Conservation (phyloP, 2,888 invertebrate genomes). For the Xestia xanthographa region DNA sequence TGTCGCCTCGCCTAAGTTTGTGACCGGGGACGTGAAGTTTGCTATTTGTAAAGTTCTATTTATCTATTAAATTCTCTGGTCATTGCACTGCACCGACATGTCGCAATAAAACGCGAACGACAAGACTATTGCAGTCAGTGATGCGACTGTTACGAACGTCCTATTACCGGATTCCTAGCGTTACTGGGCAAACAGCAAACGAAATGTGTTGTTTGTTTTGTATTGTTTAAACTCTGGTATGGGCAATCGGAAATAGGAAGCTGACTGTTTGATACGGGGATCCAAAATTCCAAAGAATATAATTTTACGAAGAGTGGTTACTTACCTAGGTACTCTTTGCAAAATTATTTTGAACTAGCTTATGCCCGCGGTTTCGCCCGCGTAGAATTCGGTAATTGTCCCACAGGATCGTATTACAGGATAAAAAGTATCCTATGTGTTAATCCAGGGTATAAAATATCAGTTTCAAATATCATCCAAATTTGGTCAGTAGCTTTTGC, state of each 20-base stretch:
- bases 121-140: constrained; percentile 24
- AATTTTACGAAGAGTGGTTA: not conserved
- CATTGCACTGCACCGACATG: constrained; percentile 38
- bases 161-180: constrained; percentile 47
- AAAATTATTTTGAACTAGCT: too few relatives aligned
- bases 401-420: too few relatives aligned
- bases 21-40: too few relatives aligned
- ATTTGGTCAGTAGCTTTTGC: too few relatives aligned
- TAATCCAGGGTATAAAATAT: too few relatives aligned
- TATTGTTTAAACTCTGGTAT: not conserved
- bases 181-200: constrained; percentile 9
- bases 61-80: constrained; percentile 40
- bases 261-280: not conserved
- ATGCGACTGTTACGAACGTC: constrained; percentile 4
- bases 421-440: too few relatives aligned
- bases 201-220: constrained; percentile 8
- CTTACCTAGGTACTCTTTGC: too few relatives aligned
- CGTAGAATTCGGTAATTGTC: too few relatives aligned
- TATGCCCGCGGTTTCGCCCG: too few relatives aligned
- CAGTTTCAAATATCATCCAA: too few relatives aligned
- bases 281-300: not conserved
- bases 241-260: constrained; percentile 12
- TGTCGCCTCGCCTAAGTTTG: not conserved
- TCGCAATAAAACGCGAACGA: constrained; percentile 37
- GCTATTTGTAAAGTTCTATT: constrained; percentile 13